Evolutionary conservation across 2,888 invertebrate genomes (phyloP).

Genomic region (Andrena marginata): DNA sequence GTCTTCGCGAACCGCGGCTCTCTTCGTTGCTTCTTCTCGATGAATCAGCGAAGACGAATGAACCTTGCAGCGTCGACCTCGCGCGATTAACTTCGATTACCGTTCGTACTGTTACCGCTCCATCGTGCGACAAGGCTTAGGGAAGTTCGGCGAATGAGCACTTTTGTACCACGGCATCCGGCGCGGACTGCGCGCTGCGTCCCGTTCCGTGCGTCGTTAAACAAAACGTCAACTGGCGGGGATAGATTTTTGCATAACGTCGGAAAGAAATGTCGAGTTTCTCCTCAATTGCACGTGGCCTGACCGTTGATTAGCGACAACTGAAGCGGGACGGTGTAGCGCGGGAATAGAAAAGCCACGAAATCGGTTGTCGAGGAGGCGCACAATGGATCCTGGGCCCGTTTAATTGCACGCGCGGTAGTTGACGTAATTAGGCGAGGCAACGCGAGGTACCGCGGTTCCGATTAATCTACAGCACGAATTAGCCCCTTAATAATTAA

Average conservation of each 20-base stretch:
- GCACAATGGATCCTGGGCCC: slow-evolving; percentile 13
- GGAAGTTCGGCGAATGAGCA: not conserved
- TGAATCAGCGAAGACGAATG: not conserved
- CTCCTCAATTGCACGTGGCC: slow-evolving; percentile 79
- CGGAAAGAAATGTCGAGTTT: slow-evolving; percentile 82
- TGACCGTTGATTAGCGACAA: slow-evolving; percentile 81
- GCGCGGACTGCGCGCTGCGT: slow-evolving; percentile 52
- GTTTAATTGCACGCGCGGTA: slow-evolving; percentile 43
- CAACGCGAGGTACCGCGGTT: not conserved
- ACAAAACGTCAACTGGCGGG: slow-evolving; percentile 75
- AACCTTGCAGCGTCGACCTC: not conserved
- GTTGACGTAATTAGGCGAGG: slow-evolving; percentile 5
- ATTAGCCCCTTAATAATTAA: not conserved
- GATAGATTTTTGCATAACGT: slow-evolving; percentile 82
- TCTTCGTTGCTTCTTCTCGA: not conserved
- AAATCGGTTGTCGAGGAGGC: slow-evolving; percentile 1
- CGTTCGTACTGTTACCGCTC: too few relatives aligned
- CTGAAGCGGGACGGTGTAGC: slow-evolving; percentile 81
- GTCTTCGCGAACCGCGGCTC: not conserved
- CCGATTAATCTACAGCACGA: not conserved
- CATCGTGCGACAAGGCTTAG: slow-evolving; percentile 19
- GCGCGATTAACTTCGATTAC: not conserved
- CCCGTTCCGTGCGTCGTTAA: slow-evolving; percentile 69
- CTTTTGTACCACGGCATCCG: slow-evolving; percentile 34
- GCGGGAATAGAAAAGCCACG: slow-evolving; percentile 52